Base-by-base conservation (phyloP, 2,888 invertebrate species). In the Caenorhabditis sulstoni region DNA sequence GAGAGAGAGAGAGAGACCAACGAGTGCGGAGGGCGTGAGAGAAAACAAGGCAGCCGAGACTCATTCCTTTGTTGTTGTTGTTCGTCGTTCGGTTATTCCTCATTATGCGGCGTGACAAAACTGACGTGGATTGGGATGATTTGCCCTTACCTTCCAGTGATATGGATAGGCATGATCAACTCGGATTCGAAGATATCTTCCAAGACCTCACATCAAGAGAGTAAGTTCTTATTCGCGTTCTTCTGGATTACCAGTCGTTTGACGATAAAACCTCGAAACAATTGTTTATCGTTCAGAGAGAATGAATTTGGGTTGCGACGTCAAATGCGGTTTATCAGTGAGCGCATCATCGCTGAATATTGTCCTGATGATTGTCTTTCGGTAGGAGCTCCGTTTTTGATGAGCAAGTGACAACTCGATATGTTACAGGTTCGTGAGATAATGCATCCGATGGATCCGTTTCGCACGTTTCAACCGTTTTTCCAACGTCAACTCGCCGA, bases 301-400 rank as follows among this genome's bases (percentile, higher is more conserved):
- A 79, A 75, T 35, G 49, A 52, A 35, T 68, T 53, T 14, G 79
- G 79, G 22, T 49, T 79, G 16, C 58, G 22, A 18, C 49, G 70
- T 16, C 47, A 74, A 20, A 64, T 79, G 59, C 68, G 74, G 16
- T 65, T 79, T n/a, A 66, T 79, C 20, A 70, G 74, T 64, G 79
- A 79, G 16, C 58, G 74, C n/a, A 61, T 75, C 22, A 55, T 79
- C 50, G 68, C 50, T n/a, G 79, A 79, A 61, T 79, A 79, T 44
- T 50, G 64, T 14, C 68, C 74, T 9, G 29, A 50, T 7, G 79
- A 79, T 23, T 58, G 52, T n/a, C 23, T 79, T 0, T 74, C 79
- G 44, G 79, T 79, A 12, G 57, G 73, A 16, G 12, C 5, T 12
- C 8, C 12, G 49, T 4, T 41, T 14, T 29, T 39, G 12, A 50